Percentiles rank a stretch among this genome's conserved stretches.
Conservation (phyloP, 2,113 vertebrate genomes). For the Pseudopodoces humilis region DNA sequence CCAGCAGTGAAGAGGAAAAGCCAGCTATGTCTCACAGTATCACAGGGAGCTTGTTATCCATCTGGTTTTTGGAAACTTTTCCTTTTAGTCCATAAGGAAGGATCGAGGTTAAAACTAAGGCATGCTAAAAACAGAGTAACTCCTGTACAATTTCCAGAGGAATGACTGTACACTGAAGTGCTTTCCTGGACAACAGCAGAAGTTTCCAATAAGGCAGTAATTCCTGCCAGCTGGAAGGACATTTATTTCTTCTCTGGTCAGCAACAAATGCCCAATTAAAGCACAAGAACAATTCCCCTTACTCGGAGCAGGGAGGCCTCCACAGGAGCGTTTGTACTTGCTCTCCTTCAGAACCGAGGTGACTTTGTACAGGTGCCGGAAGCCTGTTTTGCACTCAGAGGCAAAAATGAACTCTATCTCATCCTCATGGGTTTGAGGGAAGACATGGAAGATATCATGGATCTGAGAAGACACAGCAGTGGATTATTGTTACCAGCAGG, state of each 20-base stretch:
- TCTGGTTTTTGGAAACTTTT: neutral
- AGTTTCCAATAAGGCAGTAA: neutral
- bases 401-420: slow-evolving; percentile 84
- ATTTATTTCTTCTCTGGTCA: neutral
- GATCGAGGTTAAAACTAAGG: neutral
- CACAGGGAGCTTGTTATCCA: neutral
- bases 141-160: neutral
- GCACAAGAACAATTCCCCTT: slow-evolving; percentile 4
- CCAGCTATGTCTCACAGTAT: neutral
- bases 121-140: neutral
- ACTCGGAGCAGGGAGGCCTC: slow-evolving; percentile 76
- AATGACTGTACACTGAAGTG: neutral
- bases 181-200: neutral
- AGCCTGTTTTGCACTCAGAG: slow-evolving; percentile 83
- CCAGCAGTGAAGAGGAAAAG: neutral
- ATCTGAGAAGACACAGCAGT: slow-evolving; percentile 68
- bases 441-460: slow-evolving; percentile 83
- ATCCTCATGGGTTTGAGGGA: slow-evolving; percentile 79
- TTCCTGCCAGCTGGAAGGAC: neutral
- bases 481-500: neutral
- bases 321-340: slow-evolving; percentile 75
- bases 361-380: slow-evolving; percentile 82
- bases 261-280: neutral
- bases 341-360: slow-evolving; percentile 76
- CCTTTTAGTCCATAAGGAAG: neutral